Conservation (phyloP, 2,113 vertebrate species). For the Pithys albifrons region DNA sequence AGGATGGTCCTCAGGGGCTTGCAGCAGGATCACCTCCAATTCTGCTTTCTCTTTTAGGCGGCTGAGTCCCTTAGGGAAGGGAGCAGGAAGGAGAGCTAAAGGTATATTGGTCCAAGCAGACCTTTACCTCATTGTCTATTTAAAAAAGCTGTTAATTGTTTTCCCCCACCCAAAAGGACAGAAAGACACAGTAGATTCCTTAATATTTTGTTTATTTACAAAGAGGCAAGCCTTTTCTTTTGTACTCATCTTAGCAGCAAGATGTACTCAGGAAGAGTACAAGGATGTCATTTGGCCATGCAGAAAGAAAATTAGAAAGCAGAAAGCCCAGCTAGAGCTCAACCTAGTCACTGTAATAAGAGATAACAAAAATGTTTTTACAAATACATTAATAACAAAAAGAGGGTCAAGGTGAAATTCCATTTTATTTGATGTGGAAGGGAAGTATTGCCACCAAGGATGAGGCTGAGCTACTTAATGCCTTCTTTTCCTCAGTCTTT, state of each 20-base stretch:
- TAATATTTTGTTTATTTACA: constrained; percentile 29
- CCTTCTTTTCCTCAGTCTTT: background rate
- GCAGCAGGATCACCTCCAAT: background rate
- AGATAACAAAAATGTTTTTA: background rate
- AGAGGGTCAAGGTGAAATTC: background rate
- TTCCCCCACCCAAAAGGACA: background rate
- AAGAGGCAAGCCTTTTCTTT: background rate
- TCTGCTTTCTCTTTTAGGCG: background rate
- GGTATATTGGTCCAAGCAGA: background rate
- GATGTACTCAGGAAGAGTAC: background rate
- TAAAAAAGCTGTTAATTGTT: background rate
- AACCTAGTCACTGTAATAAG: background rate
- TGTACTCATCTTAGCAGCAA: constrained; percentile 10
- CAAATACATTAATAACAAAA: background rate
- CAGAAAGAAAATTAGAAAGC: background rate
- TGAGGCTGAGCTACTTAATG: background rate
- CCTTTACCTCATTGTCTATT: background rate
- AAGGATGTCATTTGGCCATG: background rate
- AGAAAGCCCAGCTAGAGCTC: background rate
- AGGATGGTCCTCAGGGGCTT: background rate
- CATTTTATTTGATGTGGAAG: background rate
- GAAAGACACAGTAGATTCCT: background rate
- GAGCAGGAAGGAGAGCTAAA: background rate
- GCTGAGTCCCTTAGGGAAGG: background rate
- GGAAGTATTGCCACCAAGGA: background rate